These are phyloP conservation scores for Nixonia krombeini DNA, from an alignment of 1,140 invertebrate species.

Conservation along the genomic window DNA sequence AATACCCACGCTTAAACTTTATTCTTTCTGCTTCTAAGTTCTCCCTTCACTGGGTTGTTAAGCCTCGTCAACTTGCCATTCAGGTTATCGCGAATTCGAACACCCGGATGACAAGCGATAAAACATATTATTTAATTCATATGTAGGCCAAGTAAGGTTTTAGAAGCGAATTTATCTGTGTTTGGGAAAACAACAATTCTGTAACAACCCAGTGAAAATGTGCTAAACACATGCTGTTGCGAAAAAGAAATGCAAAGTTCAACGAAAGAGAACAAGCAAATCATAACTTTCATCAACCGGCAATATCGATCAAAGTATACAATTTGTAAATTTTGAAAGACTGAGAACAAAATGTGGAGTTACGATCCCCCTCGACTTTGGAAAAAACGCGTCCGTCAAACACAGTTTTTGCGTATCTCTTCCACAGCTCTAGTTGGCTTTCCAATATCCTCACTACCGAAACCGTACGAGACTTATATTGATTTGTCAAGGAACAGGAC, in stretches of 20 bases:
- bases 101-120: no score
- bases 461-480: background rate
- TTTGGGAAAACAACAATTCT: background rate
- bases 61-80: conserved; percentile 6
- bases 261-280: conserved; percentile 56
- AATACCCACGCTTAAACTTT: conserved; percentile 52
- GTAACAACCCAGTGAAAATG: conserved; percentile 59
- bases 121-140: no score
- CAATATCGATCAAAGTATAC: background rate
- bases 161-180: background rate
- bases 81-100: no score
- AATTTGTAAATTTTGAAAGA: background rate
- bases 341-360: background rate
- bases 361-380: no score
- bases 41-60: conserved; percentile 60
- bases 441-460: background rate
- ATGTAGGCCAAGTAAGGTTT: no score
- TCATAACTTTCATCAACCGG: conserved; percentile 12
- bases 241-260: conserved; percentile 52
- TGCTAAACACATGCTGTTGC: conserved; percentile 59
- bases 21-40: conserved; percentile 43
- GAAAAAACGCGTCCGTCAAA: no score
- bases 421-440: no score
- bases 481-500: background rate
- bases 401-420: no score